Conservation (phyloP, 2,888 invertebrate genomes). For the Tyria jacobaeae region DNA sequence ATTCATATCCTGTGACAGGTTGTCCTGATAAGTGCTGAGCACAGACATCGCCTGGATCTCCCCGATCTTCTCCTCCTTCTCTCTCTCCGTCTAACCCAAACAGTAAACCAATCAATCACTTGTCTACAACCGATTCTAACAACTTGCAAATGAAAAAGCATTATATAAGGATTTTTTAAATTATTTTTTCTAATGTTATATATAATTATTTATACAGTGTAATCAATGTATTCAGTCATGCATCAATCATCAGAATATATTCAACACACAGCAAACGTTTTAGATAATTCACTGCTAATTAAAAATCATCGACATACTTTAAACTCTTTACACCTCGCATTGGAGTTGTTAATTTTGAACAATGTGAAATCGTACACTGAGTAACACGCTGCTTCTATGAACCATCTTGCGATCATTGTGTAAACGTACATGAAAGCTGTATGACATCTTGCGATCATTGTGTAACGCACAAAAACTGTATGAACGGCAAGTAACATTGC, state of each 20-base stretch:
- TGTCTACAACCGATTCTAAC: constrained; percentile 10
- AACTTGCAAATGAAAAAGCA: constrained; percentile 22
- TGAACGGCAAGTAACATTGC: constrained; percentile 47
- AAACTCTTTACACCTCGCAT: constrained; percentile 42
- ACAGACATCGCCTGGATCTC: constrained; percentile 87
- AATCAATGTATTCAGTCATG: constrained; percentile 6
- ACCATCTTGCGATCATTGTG: constrained; percentile 63
- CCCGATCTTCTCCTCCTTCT: constrained; percentile 70
- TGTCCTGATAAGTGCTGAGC: constrained; percentile 87
- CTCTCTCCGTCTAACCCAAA: constrained; percentile 79
- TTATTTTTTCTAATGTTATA: constrained; percentile 23
- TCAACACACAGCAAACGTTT: constrained; percentile 12
- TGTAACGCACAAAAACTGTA: constrained; percentile 49
- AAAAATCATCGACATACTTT: constrained; percentile 47
- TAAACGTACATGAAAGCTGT: too few species aligned
- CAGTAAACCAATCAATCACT: constrained; percentile 48
- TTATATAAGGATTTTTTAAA: constrained; percentile 19
- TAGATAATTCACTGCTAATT: constrained; percentile 35
- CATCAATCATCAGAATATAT: not conserved
- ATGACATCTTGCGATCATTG: constrained; percentile 65
- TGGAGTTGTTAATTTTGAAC: constrained; percentile 47
- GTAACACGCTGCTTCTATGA: constrained; percentile 65
- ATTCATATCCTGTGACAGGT: constrained; percentile 87
- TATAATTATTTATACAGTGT: not conserved
- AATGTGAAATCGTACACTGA: constrained; percentile 61